A percentile compares a stretch with the other conserved stretches of the same genome.
Conservation (phyloP, 2,888 invertebrate species). For the Drosophila meridionalis region DNA sequence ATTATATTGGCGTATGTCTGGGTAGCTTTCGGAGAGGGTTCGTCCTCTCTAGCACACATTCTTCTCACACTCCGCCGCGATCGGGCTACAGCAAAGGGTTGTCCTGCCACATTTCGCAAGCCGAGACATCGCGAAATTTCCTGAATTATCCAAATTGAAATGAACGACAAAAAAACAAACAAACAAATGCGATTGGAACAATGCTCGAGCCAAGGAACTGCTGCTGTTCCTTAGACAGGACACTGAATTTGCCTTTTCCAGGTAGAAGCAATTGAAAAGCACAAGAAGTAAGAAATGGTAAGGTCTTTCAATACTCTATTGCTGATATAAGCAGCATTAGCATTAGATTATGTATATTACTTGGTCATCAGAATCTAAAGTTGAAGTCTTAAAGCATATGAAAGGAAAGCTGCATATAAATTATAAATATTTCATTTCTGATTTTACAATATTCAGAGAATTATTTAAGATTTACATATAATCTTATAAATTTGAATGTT, state of each 20-base stretch:
- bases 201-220: background rate
- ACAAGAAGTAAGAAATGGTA: background rate
- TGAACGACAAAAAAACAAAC: conserved; percentile 33
- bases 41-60: conserved; percentile 17
- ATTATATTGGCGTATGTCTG: conserved; percentile 72
- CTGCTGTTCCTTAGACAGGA: conserved; percentile 1
- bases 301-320: background rate
- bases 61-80: conserved; percentile 20
- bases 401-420: background rate
- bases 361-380: background rate
- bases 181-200: conserved; percentile 20
- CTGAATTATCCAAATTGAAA: conserved; percentile 57
- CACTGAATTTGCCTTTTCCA: conserved; percentile 1
- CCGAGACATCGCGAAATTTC: conserved; percentile 28
- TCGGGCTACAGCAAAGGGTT: conserved; percentile 63
- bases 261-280: background rate
- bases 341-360: background rate
- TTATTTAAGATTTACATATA: too few species aligned
- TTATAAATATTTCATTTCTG: background rate
- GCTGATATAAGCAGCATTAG: background rate
- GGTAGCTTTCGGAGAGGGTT: conserved; percentile 36
- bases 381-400: background rate
- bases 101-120: conserved; percentile 52
- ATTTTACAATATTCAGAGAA: too few species aligned
- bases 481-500: too few species aligned